phyloP scores from a whole-genome alignment of 2,888 invertebrate genomes.

The Plebejus melissa region DNA sequence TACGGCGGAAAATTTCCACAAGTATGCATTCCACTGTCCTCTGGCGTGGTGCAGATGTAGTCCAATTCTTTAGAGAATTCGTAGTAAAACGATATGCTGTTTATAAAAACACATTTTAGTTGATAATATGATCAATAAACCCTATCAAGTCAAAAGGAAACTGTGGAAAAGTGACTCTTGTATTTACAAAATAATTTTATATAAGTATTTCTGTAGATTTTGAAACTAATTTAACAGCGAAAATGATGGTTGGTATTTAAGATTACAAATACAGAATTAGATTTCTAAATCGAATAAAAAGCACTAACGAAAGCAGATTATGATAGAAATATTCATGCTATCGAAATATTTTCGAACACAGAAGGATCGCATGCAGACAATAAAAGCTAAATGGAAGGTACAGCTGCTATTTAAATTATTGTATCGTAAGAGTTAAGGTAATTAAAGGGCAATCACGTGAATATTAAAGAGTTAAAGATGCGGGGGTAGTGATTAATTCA shows the following conservation, averaged over 20 bases:
- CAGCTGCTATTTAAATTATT: constrained; percentile 43
- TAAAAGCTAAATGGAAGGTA: constrained; percentile 44
- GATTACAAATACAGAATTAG: background rate
- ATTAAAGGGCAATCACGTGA: constrained; percentile 48
- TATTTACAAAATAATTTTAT: background rate
- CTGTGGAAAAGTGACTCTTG: background rate
- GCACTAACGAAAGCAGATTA: constrained; percentile 37
- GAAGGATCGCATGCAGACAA: constrained; percentile 42
- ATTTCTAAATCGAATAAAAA: constrained; percentile 20
- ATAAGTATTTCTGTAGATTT: background rate
- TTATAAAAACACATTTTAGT: constrained; percentile 31
- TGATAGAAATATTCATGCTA: constrained; percentile 35
- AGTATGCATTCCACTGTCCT: constrained; percentile 96
- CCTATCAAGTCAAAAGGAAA: background rate
- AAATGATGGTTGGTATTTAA: background rate
- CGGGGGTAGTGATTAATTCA: constrained; percentile 1
- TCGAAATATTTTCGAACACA: constrained; percentile 29
- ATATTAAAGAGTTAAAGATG: constrained; percentile 46
- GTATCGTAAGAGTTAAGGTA: constrained; percentile 46
- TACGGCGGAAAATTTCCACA: constrained; percentile 91
- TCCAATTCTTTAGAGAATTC: constrained; percentile 94
- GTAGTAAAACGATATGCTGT: constrained; percentile 89
- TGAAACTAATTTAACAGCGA: background rate
- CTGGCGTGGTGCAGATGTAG: constrained; percentile 96
- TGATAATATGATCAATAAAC: background rate